A percentile compares a stretch with the other conserved stretches of the same genome.
These are phyloP conservation scores for Sinocyclocheilus anshuiensis DNA, from an alignment of 2,113 vertebrate genomes.

Conservation along the genomic window DNA sequence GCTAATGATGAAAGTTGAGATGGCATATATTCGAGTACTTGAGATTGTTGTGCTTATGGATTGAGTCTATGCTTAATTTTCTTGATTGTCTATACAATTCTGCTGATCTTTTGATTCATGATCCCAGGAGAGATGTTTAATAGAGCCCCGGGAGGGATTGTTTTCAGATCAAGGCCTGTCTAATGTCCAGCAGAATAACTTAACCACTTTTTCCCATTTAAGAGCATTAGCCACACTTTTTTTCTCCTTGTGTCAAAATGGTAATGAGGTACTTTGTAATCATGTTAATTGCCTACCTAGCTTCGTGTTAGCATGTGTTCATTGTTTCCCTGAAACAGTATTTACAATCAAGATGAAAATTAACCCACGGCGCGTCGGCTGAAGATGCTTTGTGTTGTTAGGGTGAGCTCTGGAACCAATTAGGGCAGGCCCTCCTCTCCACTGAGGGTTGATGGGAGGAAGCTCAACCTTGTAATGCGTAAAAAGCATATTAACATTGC, in stretches of 20 bases:
- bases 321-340: constrained; percentile 85
- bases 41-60: constrained; percentile 48
- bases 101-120: constrained; percentile 94
- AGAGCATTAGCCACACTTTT: constrained; percentile 69
- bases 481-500: constrained; percentile 81
- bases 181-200: constrained; percentile 80
- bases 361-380: constrained; percentile 82
- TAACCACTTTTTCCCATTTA: constrained; percentile 69
- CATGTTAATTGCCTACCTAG: constrained; percentile 91
- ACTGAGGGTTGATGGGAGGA: constrained; percentile 80
- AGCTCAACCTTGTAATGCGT: constrained; percentile 84
- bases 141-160: constrained; percentile 90
- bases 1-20: neutral
- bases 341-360: constrained; percentile 86
- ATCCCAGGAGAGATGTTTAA: constrained; percentile 87
- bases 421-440: constrained; percentile 86
- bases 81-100: constrained; percentile 98
- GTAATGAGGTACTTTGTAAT: constrained; percentile 99
- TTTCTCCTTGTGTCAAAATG: constrained; percentile 79
- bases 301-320: constrained; percentile 95
- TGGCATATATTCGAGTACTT: neutral
- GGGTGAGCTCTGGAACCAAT: constrained; percentile 99
- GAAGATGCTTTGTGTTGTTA: constrained; percentile 81
- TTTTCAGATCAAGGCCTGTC: constrained; percentile 88
- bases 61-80: constrained; percentile 76